These are phyloP conservation scores for Darevskia mixta DNA, from an alignment of 2,797 vertebrate genomes.

Conservation along the genomic window DNA sequence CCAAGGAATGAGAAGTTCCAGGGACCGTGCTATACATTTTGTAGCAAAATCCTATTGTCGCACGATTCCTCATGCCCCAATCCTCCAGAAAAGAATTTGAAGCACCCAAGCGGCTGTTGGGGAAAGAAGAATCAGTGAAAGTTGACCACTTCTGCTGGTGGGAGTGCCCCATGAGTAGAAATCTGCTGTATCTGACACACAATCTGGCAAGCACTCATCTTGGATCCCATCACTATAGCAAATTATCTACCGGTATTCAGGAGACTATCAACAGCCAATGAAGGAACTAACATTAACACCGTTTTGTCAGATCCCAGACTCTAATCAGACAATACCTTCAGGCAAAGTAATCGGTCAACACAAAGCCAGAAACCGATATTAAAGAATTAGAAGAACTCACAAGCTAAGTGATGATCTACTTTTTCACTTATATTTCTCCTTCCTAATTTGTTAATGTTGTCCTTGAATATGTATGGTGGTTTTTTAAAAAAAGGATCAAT, in stretches of 20 bases:
- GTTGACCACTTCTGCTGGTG: not conserved
- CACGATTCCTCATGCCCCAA: too few relatives aligned
- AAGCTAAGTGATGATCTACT: not conserved
- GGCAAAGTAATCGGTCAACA: not conserved
- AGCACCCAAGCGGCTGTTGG: too few relatives aligned
- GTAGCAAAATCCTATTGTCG: not conserved
- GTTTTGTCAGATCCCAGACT: not conserved
- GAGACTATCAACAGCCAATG: not conserved
- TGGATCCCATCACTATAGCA: not conserved
- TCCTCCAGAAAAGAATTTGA: too few relatives aligned
- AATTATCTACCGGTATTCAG: not conserved
- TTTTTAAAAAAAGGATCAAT: constrained; percentile 56
- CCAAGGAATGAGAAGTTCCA: not conserved
- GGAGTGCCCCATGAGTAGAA: not conserved
- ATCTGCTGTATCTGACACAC: not conserved
- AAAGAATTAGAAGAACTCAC: constrained; percentile 43
- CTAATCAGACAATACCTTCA: not conserved
- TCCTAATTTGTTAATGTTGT: constrained; percentile 56
- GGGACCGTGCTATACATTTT: not conserved
- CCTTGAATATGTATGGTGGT: constrained; percentile 45
- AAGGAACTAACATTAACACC: not conserved
- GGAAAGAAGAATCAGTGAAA: too few relatives aligned
- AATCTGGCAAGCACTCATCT: not conserved
- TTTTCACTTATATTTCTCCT: constrained; percentile 51
- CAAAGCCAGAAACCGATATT: not conserved